Base-by-base conservation (phyloP, 2,888 invertebrate species). In the Pristionchus entomophagus region DNA sequence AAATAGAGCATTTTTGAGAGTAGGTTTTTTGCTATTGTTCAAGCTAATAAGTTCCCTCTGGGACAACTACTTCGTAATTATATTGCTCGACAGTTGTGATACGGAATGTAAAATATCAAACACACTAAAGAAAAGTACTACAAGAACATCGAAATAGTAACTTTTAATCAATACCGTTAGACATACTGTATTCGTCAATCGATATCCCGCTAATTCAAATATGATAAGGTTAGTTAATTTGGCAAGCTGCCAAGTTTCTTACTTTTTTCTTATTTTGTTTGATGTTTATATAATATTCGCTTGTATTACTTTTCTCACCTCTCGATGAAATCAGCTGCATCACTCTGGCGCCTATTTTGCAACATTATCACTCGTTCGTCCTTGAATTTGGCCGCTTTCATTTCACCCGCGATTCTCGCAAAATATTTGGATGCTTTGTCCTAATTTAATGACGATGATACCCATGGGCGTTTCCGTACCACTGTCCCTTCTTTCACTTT, bases 361-460 rank as follows among this genome's bases (percentile, higher is more conserved):
- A 26, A n/a, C 73, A 73, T 26, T 26, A 26, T 45, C 73, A 45
- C 41, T 73, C 73, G 41, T 73, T 73, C 73, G 73, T 73, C 73
- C 73, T 73, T 73, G 41, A 73, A 35, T 73, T 73, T 73, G 41
- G 22, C 41, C 41, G 10, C 41, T 73, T 19, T 19, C 41, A 38
- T 26, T 73, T 73, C n/a, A 41, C 41, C 65, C 65, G 22, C 65
- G 12, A 45, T 73, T 69, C 73, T 73, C 73, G 41, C 73, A 26
- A 38, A 38, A 73, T 73, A 32, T 73, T 69, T 73, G 73, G 73
- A 38, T 45, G 73, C 73, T 73, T 73, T 73, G 73, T 73, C 73
- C 73, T 73, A 73, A 73, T 73, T 73, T 73, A 73, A 73, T 45
- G 41, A 32, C 73, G 22, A 45, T 41, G 73, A 73, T 73, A 41